phyloP scores from a whole-genome alignment of 2,113 vertebrate genomes.

The Sylvietta virens region DNA sequence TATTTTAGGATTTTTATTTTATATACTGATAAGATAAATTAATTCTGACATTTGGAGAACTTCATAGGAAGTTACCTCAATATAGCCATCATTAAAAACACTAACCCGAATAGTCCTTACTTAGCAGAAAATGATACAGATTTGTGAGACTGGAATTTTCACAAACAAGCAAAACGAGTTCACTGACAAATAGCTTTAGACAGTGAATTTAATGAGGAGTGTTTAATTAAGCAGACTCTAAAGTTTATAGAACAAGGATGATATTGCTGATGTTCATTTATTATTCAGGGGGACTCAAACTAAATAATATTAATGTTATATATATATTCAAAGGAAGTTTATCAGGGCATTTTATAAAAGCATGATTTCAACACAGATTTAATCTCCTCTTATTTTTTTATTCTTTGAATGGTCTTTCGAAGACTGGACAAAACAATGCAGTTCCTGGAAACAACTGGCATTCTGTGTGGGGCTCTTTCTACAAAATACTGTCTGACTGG shows the following conservation, averaged over 20 bases:
- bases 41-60: background rate
- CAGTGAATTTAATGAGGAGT: background rate
- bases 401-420: background rate
- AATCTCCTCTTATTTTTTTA: fast-evolving
- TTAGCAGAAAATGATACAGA: background rate
- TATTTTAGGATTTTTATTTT: background rate
- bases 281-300: background rate
- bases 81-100: background rate
- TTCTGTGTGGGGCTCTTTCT: background rate
- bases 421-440: background rate
- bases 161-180: background rate
- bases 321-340: background rate
- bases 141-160: background rate
- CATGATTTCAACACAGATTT: background rate
- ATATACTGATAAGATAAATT: background rate
- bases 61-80: background rate
- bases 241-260: background rate
- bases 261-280: background rate
- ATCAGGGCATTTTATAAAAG: background rate
- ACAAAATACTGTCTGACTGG: background rate
- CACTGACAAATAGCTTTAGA: background rate
- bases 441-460: background rate
- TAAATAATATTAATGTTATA: background rate
- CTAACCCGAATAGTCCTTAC: background rate
- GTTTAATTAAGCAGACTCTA: background rate